These are phyloP conservation scores for Seriola aureovittata DNA, from an alignment of 2,113 vertebrate species.

Conservation along the genomic window DNA sequence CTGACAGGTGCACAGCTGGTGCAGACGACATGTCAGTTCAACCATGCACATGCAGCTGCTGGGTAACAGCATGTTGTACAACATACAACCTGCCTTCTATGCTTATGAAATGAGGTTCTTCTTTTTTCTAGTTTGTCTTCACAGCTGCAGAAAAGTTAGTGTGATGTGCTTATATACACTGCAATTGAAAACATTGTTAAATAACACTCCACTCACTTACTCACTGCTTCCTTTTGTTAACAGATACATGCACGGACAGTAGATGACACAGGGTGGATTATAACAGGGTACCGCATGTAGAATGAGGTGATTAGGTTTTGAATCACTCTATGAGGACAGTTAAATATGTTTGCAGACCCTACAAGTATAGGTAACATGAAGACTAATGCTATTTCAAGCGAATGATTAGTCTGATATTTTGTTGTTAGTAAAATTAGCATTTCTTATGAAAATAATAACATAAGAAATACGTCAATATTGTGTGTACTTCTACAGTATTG, in stretches of 20 bases:
- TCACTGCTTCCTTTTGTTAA: neutral
- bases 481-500: no score
- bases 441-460: neutral
- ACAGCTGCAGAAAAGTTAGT: neutral
- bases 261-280: neutral
- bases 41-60: constrained; percentile 23
- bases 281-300: no score
- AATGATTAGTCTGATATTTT: neutral
- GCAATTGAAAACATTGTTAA: neutral
- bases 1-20: constrained; percentile 35
- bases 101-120: neutral
- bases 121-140: constrained; percentile 2
- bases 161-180: neutral
- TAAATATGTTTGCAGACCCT: neutral
- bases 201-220: neutral
- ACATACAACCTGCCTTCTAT: neutral
- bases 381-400: neutral
- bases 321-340: neutral
- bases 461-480: no score
- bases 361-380: neutral
- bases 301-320: neutral
- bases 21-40: neutral
- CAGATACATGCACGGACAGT: neutral
- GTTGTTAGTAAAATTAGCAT: neutral
- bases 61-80: neutral